Percentiles rank a stretch among this genome's conserved stretches.
phyloP scores from a whole-genome alignment of 1,140 invertebrate genomes.

The Leptopilina clavipes region DNA sequence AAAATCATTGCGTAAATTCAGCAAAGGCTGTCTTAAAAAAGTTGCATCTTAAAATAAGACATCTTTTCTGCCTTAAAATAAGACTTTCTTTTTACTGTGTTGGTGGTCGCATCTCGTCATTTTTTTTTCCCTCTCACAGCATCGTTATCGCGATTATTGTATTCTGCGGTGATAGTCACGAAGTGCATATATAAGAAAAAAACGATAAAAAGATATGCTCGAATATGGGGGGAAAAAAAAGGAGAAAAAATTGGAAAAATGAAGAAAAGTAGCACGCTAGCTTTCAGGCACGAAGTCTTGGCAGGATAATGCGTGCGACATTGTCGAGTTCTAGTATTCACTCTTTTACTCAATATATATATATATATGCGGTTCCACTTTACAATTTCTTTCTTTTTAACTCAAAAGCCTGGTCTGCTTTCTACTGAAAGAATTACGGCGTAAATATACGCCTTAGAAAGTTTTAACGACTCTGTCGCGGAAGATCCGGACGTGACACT shows the following conservation, averaged over 20 bases:
- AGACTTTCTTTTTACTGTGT: too few relatives aligned
- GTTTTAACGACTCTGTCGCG: conserved; percentile 51
- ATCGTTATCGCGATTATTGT: conserved; percentile 54
- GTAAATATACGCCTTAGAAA: conserved; percentile 36
- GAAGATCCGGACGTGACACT: conserved; percentile 35
- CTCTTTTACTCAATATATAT: conserved; percentile 40
- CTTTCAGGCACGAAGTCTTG: conserved; percentile 57
- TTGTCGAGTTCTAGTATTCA: conserved; percentile 47
- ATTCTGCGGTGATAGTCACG: conserved; percentile 38
- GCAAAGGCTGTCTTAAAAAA: too few relatives aligned
- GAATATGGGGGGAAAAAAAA: conserved; percentile 46
- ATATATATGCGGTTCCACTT: conserved; percentile 33
- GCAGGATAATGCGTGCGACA: conserved; percentile 51
- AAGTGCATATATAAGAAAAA: conserved; percentile 48
- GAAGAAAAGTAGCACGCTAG: conserved; percentile 60
- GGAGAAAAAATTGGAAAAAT: conserved; percentile 50
- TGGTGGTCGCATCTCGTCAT: background rate
- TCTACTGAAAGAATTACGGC: conserved; percentile 25
- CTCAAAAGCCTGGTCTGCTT: background rate
- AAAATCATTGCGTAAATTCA: too few relatives aligned
- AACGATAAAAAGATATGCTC: conserved; percentile 36
- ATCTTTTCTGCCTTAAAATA: too few relatives aligned
- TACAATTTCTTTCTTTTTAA: conserved; percentile 33
- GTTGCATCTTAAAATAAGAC: too few relatives aligned
- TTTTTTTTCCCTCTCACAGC: conserved; percentile 34